Base-by-base conservation (phyloP, 2,888 invertebrate species). In the Drosophila lacicola region DNA sequence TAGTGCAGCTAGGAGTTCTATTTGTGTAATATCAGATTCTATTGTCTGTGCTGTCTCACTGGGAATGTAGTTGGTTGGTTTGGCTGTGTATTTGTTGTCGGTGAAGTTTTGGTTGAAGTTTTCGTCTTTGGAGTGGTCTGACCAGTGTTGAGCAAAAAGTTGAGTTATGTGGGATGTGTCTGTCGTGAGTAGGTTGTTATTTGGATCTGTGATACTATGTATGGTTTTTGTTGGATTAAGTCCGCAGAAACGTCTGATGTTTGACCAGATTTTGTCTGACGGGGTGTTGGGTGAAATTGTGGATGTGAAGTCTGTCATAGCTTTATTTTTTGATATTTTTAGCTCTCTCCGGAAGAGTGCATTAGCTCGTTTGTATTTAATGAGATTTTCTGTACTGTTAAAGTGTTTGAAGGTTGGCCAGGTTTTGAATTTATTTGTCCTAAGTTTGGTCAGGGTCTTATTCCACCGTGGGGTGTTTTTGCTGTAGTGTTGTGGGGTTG, bases 381-480 rank as follows among this genome's bases (percentile, higher is more conserved):
- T 4, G 2, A 57, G 56, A 14, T 64, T 56, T 2, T 57, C 51
- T 9, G 56, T 51, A 10, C n/a, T 64, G 21, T 45, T 64, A 8
- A 2, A 8, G 41, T 13, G 49, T 36, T 50, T 64, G 11, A 64
- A 41, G 8, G 6, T 57, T n/a, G 51, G 42, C 45, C 44, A 46
- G 10, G 36, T 36, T 47, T 65, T 58, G 9, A 45, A 41, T 58
- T 57, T 65, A 0, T 46, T 57, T 34, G 39, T 11, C 3, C 45
- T 19, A 25, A 36, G 21, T 21, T 34, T 34, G 13, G 19, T 17
- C 13, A 19, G 45, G 45, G n/a, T 53, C 36, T 49, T 53, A 19
- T 44, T 65, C 51, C 51, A 58, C 58, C 47, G 58, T 11, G 57
- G 57, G 29, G 17, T 50, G n/a, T 64, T 57, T 44, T 57, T 64